Evolutionary conservation across 1,140 invertebrate genomes (phyloP).

Genomic region (Microplitis mediator): DNA sequence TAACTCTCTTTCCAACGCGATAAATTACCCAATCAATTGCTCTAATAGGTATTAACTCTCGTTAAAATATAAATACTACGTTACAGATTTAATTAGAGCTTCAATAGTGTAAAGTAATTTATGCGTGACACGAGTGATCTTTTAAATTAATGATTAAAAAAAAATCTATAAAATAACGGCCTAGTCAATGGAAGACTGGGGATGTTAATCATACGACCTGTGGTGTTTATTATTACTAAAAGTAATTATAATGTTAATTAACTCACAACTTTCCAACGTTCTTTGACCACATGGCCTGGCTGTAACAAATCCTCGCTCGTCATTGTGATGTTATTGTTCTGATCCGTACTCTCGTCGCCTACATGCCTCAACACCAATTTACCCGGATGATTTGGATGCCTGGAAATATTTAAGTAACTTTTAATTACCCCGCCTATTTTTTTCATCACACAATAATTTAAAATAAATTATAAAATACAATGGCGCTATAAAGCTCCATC

Average conservation of each 20-base stretch:
- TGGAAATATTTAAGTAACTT: slow-evolving; percentile 37
- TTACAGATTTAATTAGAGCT: too few relatives aligned
- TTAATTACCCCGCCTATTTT: slow-evolving; percentile 4
- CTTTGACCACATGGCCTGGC: slow-evolving; percentile 95
- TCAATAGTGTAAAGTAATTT: too few relatives aligned
- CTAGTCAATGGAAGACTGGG: too few relatives aligned
- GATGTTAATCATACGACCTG: too few relatives aligned
- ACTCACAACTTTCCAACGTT: slow-evolving; percentile 94
- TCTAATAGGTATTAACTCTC: neutral
- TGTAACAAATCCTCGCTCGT: slow-evolving; percentile 93
- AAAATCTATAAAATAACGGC: too few relatives aligned
- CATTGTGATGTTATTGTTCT: slow-evolving; percentile 85
- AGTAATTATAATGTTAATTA: neutral
- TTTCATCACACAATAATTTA: slow-evolving; percentile 16
- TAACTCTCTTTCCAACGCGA: neutral
- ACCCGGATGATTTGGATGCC: slow-evolving; percentile 53
- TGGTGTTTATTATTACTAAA: too few relatives aligned
- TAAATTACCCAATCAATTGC: neutral
- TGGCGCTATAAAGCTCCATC: too few relatives aligned
- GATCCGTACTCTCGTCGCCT: slow-evolving; percentile 72
- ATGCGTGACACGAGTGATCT: too few relatives aligned
- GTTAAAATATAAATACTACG: too few relatives aligned
- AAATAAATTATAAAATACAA: neutral
- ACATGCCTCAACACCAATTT: slow-evolving; percentile 57
- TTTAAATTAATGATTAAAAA: too few relatives aligned